phyloP scores from a whole-genome alignment of 92 coral and sea anemone species.

The Epizoanthus fatuus region DNA sequence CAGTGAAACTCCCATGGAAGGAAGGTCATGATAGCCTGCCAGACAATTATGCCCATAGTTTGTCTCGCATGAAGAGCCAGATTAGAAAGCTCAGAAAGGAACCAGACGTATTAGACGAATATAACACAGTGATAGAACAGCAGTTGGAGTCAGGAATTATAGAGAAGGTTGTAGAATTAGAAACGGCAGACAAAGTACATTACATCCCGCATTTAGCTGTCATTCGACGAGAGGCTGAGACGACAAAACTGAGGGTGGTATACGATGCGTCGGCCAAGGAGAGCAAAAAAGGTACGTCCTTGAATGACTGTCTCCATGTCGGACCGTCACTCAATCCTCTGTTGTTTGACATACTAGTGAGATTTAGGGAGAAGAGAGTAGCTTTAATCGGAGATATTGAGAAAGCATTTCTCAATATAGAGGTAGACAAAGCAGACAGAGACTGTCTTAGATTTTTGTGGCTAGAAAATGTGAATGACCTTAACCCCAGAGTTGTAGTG shows the following conservation, averaged over 20 bases:
- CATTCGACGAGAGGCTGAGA: conserved; percentile 38
- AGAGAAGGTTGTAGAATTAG: conserved; percentile 46
- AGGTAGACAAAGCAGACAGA: conserved; percentile 59
- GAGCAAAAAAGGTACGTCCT: conserved; percentile 19
- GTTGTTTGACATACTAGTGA: conserved; percentile 48
- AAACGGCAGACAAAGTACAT: conserved; percentile 36
- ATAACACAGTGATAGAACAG: conserved; percentile 42
- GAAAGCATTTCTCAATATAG: conserved; percentile 64
- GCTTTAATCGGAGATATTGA: conserved; percentile 56
- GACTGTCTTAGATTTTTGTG: conserved; percentile 71
- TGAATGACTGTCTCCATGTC: conserved; percentile 61
- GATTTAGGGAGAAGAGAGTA: conserved; percentile 56
- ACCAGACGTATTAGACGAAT: conserved; percentile 41
- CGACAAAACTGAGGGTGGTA: conserved; percentile 49
- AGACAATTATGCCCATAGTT: conserved; percentile 44
- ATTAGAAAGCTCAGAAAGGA: conserved; percentile 34
- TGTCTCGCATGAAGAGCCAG: conserved; percentile 47
- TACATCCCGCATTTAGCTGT: conserved; percentile 60
- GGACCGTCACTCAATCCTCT: conserved; percentile 63
- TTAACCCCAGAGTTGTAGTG: neutral
- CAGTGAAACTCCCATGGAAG: conserved; percentile 49
- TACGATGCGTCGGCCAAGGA: conserved; percentile 65
- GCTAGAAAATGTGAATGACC: conserved; percentile 35
- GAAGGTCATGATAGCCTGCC: conserved; percentile 49
- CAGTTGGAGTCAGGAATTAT: conserved; percentile 35